Evolutionary conservation across 1,140 invertebrate genomes (phyloP), one percentile per base, ranked within the genome.

Genomic region (Zaprionus vittiger): DNA sequence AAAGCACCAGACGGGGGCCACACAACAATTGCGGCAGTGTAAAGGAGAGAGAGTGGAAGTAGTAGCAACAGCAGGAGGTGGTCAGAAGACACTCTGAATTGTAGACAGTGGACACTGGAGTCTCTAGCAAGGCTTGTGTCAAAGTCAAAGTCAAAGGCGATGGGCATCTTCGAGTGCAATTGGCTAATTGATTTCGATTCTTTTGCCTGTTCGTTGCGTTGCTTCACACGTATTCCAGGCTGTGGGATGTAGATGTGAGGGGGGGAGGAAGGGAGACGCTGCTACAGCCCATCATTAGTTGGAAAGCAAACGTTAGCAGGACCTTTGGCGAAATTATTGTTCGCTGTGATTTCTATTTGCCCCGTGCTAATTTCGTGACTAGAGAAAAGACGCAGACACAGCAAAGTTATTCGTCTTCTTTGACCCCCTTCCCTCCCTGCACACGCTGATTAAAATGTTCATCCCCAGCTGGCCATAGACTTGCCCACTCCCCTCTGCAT

Each of bases 141-240:
- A 70, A 70, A 60, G 59, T 44, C 75, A 57, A 73, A 57, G 65
- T 63, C 62, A 54, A 47, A 63, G 79, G 67, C 64, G 67, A 62
- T 77, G 80, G 70, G 64, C 81, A 74, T 84, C 79, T 90, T 84
- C 75, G 68, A 90, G 85, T 84, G 84, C 86, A 89, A 89, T 89
- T 89, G 84, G 84, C 84, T 89, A 89, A 89, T 89, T 89, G 84
- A 89, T 89, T 89, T 89, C 81, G 79, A 89, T 84, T 89, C 85
- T 80, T 84, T 87, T 52, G 70, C 49, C 70, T 47, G 6, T 6
- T 17, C n/a, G 41, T 17, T 47, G 41, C 41, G 41, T 47, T 47
- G 41, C 41, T 90, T 89, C 85, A 89, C 84, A 87, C 83, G 85
- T 89, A 70, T 59, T n/a, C 22, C 37, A 49, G 22, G 31, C 31